Conservation (phyloP, 2,113 vertebrate genomes). For the Brienomyrus brachyistius region DNA sequence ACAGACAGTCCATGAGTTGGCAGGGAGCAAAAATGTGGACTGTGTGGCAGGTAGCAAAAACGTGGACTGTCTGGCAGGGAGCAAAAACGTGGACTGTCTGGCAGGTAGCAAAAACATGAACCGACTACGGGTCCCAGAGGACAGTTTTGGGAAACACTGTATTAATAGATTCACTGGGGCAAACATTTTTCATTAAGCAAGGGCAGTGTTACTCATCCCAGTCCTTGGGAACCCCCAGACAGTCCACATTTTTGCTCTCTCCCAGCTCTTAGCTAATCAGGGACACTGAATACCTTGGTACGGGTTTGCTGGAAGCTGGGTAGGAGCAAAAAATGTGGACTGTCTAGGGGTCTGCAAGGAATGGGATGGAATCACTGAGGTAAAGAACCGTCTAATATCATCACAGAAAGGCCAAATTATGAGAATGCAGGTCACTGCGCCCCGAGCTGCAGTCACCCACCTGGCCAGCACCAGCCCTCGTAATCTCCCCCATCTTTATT, state of each 20-base stretch:
- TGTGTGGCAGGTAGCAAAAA: too few relatives aligned
- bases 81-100: too few relatives aligned
- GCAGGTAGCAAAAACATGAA: too few relatives aligned
- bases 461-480: constrained; percentile 92
- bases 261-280: neutral
- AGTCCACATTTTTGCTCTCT: neutral
- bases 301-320: neutral
- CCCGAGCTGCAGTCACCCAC: constrained; percentile 45
- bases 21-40: too few relatives aligned
- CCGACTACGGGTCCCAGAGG: too few relatives aligned
- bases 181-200: neutral
- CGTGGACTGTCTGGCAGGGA: too few relatives aligned
- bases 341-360: too few relatives aligned
- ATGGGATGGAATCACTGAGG: neutral
- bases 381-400: neutral
- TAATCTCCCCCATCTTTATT: constrained; percentile 82
- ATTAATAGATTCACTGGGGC: neutral
- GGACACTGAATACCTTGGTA: neutral
- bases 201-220: neutral
- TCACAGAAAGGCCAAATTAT: neutral
- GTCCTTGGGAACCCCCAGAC: neutral
- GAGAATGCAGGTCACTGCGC: neutral
- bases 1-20: neutral
- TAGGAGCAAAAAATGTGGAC: neutral
- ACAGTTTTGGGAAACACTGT: too few relatives aligned